Conservation (phyloP, 1,140 invertebrate genomes). For the Eueides isabella region DNA sequence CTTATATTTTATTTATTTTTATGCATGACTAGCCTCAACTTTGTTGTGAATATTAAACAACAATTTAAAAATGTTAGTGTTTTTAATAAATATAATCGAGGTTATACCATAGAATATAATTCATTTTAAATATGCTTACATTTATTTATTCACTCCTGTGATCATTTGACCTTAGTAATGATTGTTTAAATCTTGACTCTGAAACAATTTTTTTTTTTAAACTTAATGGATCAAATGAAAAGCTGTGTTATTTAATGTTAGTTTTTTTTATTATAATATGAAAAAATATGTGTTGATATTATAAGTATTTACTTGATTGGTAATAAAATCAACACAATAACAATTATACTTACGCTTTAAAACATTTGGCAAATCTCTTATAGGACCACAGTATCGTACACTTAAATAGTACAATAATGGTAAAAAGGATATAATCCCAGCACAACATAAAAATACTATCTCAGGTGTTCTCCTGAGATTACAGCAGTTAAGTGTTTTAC, state of each 20-base stretch:
- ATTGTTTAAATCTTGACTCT: constrained; percentile 74
- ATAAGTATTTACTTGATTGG: too few relatives aligned
- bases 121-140: background rate
- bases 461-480: constrained; percentile 80
- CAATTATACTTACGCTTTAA: constrained; percentile 64
- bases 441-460: constrained; percentile 80
- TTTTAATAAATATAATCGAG: too few relatives aligned
- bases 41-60: background rate
- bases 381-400: constrained; percentile 75
- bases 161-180: constrained; percentile 58
- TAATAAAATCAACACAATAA: background rate
- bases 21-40: background rate
- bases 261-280: too few relatives aligned
- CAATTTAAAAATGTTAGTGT: background rate
- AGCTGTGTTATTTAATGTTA: too few relatives aligned
- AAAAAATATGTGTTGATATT: too few relatives aligned
- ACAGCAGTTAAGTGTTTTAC: constrained; percentile 80
- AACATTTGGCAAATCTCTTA: constrained; percentile 70
- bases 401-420: constrained; percentile 81
- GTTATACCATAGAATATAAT: background rate
- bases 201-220: too few relatives aligned
- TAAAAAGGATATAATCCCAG: constrained; percentile 74
- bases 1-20: background rate
- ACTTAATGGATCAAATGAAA: too few relatives aligned
- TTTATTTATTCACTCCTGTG: constrained; percentile 47